Conservation (phyloP, 2,888 invertebrate genomes). For the Azorinus chamasolen region DNA sequence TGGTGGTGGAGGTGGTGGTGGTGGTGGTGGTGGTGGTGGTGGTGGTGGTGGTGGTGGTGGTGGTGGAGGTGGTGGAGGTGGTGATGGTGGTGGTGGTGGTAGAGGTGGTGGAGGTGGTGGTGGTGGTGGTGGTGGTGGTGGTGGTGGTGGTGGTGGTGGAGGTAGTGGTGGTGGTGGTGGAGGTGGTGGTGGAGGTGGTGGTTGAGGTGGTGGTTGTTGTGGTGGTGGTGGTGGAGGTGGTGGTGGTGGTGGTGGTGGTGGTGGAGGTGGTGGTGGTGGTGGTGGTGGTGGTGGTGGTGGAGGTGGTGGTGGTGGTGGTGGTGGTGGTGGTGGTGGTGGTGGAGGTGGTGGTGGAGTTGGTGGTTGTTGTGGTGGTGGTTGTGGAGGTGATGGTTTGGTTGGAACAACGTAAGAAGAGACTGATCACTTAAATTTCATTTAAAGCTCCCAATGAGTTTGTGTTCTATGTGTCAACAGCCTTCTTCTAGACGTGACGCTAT, state of each 20-base stretch:
- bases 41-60: background rate
- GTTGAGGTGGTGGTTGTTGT: no score
- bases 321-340: no score
- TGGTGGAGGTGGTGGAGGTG: no score
- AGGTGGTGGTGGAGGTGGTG: no score
- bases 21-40: background rate
- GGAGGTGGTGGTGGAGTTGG: no score
- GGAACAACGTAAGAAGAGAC: no score
- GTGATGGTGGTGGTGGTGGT: conserved; percentile 1
- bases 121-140: conserved; percentile 3
- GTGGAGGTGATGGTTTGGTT: no score
- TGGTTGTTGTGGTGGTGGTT: no score
- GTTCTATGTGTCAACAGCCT: no score
- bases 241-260: background rate
- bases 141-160: conserved; percentile 1
- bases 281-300: background rate
- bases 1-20: background rate
- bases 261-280: background rate
- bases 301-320: conserved; percentile 1
- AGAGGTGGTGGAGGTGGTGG: background rate
- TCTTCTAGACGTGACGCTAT: no score
- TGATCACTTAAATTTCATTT: no score
- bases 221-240: background rate
- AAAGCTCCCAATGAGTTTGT: no score
- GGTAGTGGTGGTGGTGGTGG: background rate